Base-by-base conservation (phyloP, 2,888 invertebrate species). In the Mesorhabditis belari region DNA sequence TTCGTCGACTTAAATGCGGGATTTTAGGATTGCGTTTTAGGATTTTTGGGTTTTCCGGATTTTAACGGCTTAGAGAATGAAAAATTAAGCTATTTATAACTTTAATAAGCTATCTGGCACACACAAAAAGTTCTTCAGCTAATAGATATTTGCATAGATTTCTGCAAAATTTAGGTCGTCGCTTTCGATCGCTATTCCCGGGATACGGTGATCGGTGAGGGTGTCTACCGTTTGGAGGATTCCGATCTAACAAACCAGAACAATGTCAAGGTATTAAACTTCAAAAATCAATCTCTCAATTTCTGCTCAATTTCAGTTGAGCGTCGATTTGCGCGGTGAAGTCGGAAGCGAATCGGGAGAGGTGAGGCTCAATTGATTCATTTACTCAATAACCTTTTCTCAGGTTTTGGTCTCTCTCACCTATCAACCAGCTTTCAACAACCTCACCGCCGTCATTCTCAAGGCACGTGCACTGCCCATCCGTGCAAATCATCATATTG, bases 171-270 rank as follows among this genome's bases (percentile, higher is more conserved):
- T 24, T 52, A 70, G 69, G 74, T 76, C 19, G 71, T 90, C 81
- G 95, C 90, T 84, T 95, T 93, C 83, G 94, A 95, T 84, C 89
- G 94, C 81, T 98, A 95, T 82, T 95, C 95, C 29, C 88, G 96
- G 3, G 96, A 98, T 81, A 94, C 96, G 83, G 92, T 98, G 77
- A 92, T 98, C 75, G 98, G 96, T 3, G 96, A 98, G 83, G 91
- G 95, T 61, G 89, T 93, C 75, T 90, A 90, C 75, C 67, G 80
- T 69, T 44, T 77, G 61, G 66, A 70, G 85, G 71, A 73, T 25
- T 71, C 69, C 5, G 70, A 88, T 65, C 80, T 73, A 35, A 63
- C 44, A 9, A 35, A 35, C 44, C 44, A 35, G 44, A 35, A n/a
- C 44, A 35, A n/a, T 2, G 44, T 35, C 44, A 35, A 35, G 44